A percentile compares a stretch with the other conserved stretches of the same genome.
phyloP scores from a whole-genome alignment of 2,888 invertebrate species.

The Drepana falcataria region DNA sequence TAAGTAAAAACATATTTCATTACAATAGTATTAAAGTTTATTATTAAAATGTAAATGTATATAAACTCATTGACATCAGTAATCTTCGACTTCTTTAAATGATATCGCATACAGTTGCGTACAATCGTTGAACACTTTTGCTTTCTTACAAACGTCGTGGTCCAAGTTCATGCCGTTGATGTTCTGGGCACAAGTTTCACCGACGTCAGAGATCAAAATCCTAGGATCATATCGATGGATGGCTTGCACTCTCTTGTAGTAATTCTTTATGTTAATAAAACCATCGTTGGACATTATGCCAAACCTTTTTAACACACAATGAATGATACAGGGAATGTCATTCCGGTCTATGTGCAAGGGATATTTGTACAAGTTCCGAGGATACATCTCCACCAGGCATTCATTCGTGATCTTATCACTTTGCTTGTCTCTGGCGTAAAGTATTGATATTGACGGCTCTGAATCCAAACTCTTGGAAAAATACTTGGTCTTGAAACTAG shows the following conservation, averaged over 20 bases:
- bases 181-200: conserved; percentile 66
- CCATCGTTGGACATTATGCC: conserved; percentile 71
- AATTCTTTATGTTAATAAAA: conserved; percentile 61
- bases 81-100: conserved; percentile 45
- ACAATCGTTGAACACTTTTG: conserved; percentile 70
- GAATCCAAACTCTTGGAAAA: conserved; percentile 58
- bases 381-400: conserved; percentile 67
- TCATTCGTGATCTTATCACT: conserved; percentile 60
- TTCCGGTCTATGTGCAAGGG: conserved; percentile 61
- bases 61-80: conserved; percentile 7
- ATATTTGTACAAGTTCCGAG: conserved; percentile 61
- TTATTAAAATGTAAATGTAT: conserved; percentile 26
- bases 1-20: conserved; percentile 19
- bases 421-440: conserved; percentile 61
- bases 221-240: conserved; percentile 69
- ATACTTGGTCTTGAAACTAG: conserved; percentile 45
- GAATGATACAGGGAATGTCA: conserved; percentile 68
- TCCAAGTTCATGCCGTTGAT: conserved; percentile 68
- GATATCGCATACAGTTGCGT: conserved; percentile 67
- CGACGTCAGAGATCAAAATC: conserved; percentile 68
- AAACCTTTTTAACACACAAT: conserved; percentile 69
- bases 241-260: conserved; percentile 62
- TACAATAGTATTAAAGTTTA: conserved; percentile 25
- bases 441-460: conserved; percentile 58
- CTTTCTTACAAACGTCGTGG: conserved; percentile 69